Evolutionary conservation across 1,140 invertebrate genomes (phyloP).

Genomic region (Gryon sp.): DNA sequence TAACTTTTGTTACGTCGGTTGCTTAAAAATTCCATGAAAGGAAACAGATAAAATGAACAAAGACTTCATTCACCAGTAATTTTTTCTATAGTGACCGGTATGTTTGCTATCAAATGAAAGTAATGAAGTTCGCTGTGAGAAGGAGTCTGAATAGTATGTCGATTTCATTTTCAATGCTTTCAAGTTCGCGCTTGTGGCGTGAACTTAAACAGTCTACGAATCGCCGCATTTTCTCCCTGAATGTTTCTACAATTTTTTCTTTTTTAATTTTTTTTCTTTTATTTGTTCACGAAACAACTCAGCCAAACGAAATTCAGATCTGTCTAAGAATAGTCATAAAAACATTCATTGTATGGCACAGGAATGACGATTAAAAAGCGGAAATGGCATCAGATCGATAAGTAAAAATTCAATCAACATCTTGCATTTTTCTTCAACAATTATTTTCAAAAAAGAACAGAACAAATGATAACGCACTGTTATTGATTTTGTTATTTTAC

Average conservation of each 20-base stretch:
- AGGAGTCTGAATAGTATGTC: constrained; percentile 44
- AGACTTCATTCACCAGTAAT: constrained; percentile 17
- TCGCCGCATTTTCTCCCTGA: constrained; percentile 36
- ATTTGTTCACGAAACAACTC: constrained; percentile 28
- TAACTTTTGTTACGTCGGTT: constrained; percentile 31
- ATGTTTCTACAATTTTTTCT: too few species aligned
- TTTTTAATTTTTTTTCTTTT: constrained; percentile 24
- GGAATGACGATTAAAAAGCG: constrained; percentile 11
- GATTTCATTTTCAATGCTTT: too few species aligned
- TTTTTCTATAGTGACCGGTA: too few species aligned
- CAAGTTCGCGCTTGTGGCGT: constrained; percentile 44
- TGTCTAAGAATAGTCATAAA: too few species aligned
- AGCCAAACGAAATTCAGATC: constrained; percentile 28
- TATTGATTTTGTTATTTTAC: constrained; percentile 10
- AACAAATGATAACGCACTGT: neutral
- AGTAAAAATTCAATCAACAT: too few species aligned
- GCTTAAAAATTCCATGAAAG: too few species aligned
- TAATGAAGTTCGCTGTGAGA: constrained; percentile 46
- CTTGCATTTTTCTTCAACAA: constrained; percentile 10
- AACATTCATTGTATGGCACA: too few species aligned
- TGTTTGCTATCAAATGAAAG: constrained; percentile 48
- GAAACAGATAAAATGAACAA: too few species aligned
- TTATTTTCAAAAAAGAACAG: constrained; percentile 24
- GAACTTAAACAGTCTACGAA: constrained; percentile 34
- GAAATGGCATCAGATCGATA: neutral